These are phyloP conservation scores for Calyptomena viridis DNA, from an alignment of 2,113 vertebrate genomes.

Conservation along the genomic window DNA sequence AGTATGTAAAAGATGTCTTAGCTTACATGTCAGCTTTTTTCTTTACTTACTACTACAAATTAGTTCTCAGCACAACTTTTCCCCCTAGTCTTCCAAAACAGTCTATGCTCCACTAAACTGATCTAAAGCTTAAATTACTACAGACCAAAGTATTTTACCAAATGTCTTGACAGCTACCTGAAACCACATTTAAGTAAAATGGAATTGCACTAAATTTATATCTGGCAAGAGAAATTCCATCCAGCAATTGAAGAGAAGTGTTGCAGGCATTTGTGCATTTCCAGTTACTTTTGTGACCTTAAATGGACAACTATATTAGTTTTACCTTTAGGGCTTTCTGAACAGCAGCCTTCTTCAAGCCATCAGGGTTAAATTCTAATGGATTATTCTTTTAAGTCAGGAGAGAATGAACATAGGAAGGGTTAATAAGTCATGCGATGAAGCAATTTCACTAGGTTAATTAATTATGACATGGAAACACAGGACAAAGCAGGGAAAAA, in stretches of 20 bases:
- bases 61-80: not conserved
- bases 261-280: conserved; percentile 11
- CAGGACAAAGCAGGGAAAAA: not conserved
- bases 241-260: not conserved
- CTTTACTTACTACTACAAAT: not conserved
- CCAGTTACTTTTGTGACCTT: conserved; percentile 48
- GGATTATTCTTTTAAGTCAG: conserved; percentile 92
- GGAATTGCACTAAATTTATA: not conserved
- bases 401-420: conserved; percentile 84
- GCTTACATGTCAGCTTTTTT: conserved; percentile 46
- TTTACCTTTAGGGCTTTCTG: conserved; percentile 95
- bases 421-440: conserved; percentile 83
- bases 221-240: not conserved
- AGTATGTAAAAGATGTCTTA: not conserved
- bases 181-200: not conserved
- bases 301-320: conserved; percentile 69
- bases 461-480: conserved; percentile 68
- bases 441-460: conserved; percentile 64
- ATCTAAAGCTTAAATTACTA: not conserved
- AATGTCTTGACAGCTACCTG: not conserved
- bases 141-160: not conserved
- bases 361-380: conserved; percentile 91
- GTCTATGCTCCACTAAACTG: not conserved
- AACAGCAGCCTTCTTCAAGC: conserved; percentile 90
- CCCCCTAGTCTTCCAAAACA: not conserved